Base-by-base conservation (phyloP, 2,113 vertebrate genomes). In the Haemorhous mexicanus region DNA sequence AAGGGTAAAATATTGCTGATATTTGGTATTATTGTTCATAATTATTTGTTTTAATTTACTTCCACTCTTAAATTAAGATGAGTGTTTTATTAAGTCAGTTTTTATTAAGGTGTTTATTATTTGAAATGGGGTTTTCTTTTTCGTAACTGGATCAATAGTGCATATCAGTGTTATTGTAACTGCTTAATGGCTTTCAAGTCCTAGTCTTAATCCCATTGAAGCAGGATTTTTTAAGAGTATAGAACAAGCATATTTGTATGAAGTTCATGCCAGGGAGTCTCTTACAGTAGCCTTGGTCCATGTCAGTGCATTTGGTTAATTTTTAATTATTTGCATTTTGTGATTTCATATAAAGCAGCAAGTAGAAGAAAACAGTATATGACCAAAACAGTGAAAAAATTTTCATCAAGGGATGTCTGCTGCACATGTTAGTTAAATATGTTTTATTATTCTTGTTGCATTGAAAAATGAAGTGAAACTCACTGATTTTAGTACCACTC, bases 131-230 rank as follows among this genome's bases (percentile, higher is more conserved):
- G 2, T 53, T 41, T 80, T 77, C 27, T 46, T 74, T 72, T 55
- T 63, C 0, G 0, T 90, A 43, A 33, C 8, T 61, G 24, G 5
- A 44, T 93, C 52, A 35, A 53, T 37, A 21, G 19, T 64, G 14
- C 0, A 0, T 49, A 30, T 74, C 18, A 22, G 13, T 77, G 49
- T 83, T 79, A 41, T 0, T 3, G 1, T 63, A 56, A 56, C 27
- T 79, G 33, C 35, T 61, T 88, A 69, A 52, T 49, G 59, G 20
- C 32, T 81, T 86, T 83, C n/a, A 52, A 53, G 37, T 56, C 46
- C n/a, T 77, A 28, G 26, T 70, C 15, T 81, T 32, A n/a, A 35
- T 20, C 49, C 7, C 1, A 14, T 61, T 35, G 62, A 62, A 19
- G 47, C 10, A 26, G 33, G 9, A 41, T 82, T 67, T 94, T 59